Percentiles rank a stretch among this genome's conserved stretches.
These are phyloP conservation scores for Oncorhynchus keta DNA, from an alignment of 2,113 vertebrate genomes.

Conservation along the genomic window DNA sequence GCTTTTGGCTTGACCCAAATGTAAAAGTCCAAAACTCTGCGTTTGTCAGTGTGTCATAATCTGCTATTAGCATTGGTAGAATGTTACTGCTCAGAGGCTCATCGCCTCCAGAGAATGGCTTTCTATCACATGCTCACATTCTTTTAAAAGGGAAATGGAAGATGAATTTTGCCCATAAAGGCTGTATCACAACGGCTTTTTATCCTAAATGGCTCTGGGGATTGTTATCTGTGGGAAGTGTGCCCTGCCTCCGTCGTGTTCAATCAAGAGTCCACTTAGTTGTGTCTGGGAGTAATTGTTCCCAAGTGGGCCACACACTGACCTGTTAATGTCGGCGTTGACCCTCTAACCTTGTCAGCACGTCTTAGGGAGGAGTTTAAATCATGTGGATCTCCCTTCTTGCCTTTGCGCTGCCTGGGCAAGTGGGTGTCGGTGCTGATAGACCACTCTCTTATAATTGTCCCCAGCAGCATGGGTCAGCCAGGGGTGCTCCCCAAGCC, in stretches of 20 bases:
- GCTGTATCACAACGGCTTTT: slow-evolving; percentile 98
- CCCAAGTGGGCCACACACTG: slow-evolving; percentile 97
- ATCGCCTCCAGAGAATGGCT: slow-evolving; percentile 67
- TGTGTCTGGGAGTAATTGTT: slow-evolving; percentile 99
- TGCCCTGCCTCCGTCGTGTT: slow-evolving; percentile 95
- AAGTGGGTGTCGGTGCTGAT: slow-evolving; percentile 85
- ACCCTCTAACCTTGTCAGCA: slow-evolving; percentile 98
- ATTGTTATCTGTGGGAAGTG: slow-evolving; percentile 99
- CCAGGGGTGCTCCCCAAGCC: slow-evolving; percentile 55
- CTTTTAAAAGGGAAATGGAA: slow-evolving; percentile 96
- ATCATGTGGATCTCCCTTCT: slow-evolving; percentile 82
- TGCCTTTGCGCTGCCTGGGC: slow-evolving; percentile 76
- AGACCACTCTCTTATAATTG: slow-evolving; percentile 77
- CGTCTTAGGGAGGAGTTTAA: slow-evolving; percentile 93
- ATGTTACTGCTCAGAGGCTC: slow-evolving; percentile 70
- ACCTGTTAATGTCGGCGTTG: slow-evolving; percentile 97
- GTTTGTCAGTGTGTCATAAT: slow-evolving; percentile 70
- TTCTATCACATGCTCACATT: slow-evolving; percentile 74
- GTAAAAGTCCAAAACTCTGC: slow-evolving; percentile 45
- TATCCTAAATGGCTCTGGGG: slow-evolving; percentile 99
- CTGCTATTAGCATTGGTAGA: slow-evolving; percentile 64
- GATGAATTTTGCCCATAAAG: slow-evolving; percentile 99
- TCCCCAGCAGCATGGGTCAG: slow-evolving; percentile 68
- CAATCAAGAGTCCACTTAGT: slow-evolving; percentile 99
- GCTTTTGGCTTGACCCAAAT: no score